phyloP scores from a whole-genome alignment of 35 echinoderm and acorn worm species.

The Ophioderma brevispina region DNA sequence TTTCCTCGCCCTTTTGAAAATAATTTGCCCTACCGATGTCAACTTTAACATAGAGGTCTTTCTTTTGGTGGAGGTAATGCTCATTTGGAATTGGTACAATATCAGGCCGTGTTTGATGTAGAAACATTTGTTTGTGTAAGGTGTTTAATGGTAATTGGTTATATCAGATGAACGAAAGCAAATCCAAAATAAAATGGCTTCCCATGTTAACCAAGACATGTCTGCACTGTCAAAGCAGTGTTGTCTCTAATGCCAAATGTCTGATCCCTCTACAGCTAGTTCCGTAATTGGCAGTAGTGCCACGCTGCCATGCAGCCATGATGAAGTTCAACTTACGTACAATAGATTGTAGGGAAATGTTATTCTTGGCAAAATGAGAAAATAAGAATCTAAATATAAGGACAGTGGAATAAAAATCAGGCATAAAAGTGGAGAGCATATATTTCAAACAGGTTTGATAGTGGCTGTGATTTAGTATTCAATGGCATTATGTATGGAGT shows the following conservation, averaged over 20 bases:
- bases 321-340: no score
- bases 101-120: background rate
- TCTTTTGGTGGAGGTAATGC: background rate
- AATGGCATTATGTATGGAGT: no score
- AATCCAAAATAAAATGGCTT: background rate
- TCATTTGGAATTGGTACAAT: background rate
- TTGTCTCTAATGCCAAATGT: background rate
- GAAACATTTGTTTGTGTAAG: background rate
- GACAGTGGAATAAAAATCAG: no score
- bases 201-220: background rate
- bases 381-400: no score
- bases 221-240: background rate
- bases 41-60: background rate
- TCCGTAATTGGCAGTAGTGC: background rate
- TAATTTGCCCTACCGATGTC: background rate
- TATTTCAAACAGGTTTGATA: no score
- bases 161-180: background rate
- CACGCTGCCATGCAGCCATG: background rate
- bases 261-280: background rate
- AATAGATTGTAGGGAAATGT: no score
- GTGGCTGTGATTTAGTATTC: no score
- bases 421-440: no score
- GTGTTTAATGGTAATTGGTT: background rate
- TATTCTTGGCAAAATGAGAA: no score
- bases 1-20: background rate